Base-by-base conservation (phyloP, 2,888 invertebrate species). In the Apotomis turbidana region DNA sequence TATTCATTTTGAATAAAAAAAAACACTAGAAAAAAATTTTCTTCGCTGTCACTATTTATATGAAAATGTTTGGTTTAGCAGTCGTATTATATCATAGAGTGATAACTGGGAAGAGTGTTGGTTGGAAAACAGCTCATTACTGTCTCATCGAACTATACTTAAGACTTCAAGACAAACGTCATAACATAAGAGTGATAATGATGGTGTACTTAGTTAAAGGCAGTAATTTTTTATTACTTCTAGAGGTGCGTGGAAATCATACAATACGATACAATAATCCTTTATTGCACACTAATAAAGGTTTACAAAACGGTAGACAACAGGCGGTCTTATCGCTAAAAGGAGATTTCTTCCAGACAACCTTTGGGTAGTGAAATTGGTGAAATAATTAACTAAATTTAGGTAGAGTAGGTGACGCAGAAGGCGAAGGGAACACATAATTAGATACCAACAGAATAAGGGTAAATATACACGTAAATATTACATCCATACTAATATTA, bases 71-170 rank as follows among this genome's bases (percentile, higher is more conserved):
- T 71, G 74, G 70, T 74, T 79, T 78, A 78, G 80, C 78, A 78
- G 77, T 80, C 78, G 60, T 70, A 63, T 74, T 73, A 75, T 85
- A 80, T 85, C 78, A 80, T 41, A 6, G 81, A 84, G 83, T 85
- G 83, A 89, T 87, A 78, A 80, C 74, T 82, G 76, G 71, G 72
- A 58, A 70, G 64, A 70, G 73, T 73, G 68, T 74, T 75, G 27
- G 9, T 27, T 54, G 38, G 36, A 46, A 73, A 72, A 77, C 81
- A 76, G 79, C 76, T 77, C 74, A 79, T 80, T 81, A 86, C 79
- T 83, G 78, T 80, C 79, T 70, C 70, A 76, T 79, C 71, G 72
- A 63, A 66, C 70, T 77, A 59, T 70, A 76, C 74, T 74, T 74
- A 73, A 55, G 60, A 12, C 41, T n/a, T 61, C 61, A 49, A 27